Evolutionary conservation across 2,888 invertebrate species (phyloP), one percentile per base, ranked within the genome.

Genomic region (Sericinus montela): DNA sequence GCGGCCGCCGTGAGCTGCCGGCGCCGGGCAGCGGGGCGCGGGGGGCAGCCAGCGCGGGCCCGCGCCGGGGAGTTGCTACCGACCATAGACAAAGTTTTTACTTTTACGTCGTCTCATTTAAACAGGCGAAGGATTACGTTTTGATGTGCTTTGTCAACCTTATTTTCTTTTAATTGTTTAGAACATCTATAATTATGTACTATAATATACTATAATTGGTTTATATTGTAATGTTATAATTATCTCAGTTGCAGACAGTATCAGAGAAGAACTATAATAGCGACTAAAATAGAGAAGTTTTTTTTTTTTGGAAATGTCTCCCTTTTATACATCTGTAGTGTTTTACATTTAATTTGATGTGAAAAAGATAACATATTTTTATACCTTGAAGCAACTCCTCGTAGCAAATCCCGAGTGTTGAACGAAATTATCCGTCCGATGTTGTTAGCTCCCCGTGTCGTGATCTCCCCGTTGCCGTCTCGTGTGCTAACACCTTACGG

Each of bases 371-470:
- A 42, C 11, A 13, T 41, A 48, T 47, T 51, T 51, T 51, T 47
- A 29, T 51, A 44, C 16, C 38, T 34, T 19, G 38, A 39, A 38
- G 43, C 48, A 44, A 48, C 30, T 45, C 37, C 45, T 38, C 34
- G 14, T 6, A 34, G 14, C 39, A 46, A 32, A 43, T 40, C 50
- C 62, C 54, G 56, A 53, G 51, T 59, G 55, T 70, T 76, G 75
- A 80, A 78, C 80, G 82, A 81, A 82, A 67, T 76, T 74, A 80
- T 85, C 85, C 85, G 85, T 85, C 85, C 85, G 83, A 78, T 65
- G 75, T 69, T 72, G 73, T 69, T 70, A 73, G 71, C 69, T 67
- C 84, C 82, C 76, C 72, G 63, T 68, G 70, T 69, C 72, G 68
- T 67, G 60, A 54, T 62, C 58, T 68, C 72, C 63, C 64, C 68